These are phyloP conservation scores for Diploptera punctata DNA, from an alignment of 2,888 invertebrate species.

Conservation along the genomic window DNA sequence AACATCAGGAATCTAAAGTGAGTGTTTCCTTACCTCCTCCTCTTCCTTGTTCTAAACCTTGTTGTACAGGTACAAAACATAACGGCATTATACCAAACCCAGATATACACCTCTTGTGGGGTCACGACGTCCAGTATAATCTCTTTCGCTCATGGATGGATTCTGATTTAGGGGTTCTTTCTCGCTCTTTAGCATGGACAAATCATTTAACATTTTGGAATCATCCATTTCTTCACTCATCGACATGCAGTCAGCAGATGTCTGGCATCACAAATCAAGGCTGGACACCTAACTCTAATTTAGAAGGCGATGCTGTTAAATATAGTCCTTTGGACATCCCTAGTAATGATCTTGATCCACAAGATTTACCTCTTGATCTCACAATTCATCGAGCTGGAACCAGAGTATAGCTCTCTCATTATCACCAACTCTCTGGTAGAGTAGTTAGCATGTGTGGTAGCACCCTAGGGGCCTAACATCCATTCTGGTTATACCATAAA, in stretches of 20 bases:
- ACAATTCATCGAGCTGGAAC: constrained; percentile 50
- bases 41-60: background rate
- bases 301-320: background rate
- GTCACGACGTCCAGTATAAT: background rate
- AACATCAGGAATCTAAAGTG: constrained; percentile 1
- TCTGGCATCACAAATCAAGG: background rate
- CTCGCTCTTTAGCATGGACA: background rate
- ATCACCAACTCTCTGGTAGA: no score
- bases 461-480: no score
- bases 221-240: constrained; percentile 10
- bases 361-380: constrained; percentile 56
- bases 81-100: background rate
- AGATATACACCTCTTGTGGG: background rate
- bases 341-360: constrained; percentile 46
- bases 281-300: background rate
- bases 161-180: background rate
- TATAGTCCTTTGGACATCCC: background rate
- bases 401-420: constrained; percentile 17
- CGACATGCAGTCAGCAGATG: background rate
- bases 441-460: no score
- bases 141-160: constrained; percentile 15
- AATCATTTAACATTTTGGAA: constrained; percentile 32
- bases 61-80: background rate
- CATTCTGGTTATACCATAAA: no score
- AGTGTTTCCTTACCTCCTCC: background rate